Conservation (phyloP, 2,797 vertebrate genomes). For the Agapornis canus region DNA sequence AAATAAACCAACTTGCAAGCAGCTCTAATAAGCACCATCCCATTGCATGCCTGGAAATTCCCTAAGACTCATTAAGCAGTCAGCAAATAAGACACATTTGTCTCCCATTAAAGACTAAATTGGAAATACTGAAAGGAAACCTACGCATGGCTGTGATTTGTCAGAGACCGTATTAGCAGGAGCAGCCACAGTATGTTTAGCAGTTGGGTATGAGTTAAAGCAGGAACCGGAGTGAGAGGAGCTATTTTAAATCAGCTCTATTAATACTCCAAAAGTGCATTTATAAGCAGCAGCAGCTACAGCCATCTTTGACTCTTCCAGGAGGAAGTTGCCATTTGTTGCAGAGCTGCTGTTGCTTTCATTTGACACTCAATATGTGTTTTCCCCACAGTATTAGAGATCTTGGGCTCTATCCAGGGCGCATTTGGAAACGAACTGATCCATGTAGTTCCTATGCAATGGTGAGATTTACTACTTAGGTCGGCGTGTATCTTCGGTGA, state of each 20-base stretch:
- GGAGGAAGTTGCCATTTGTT: conserved; percentile 63
- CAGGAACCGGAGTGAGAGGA: not conserved
- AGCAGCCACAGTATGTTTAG: conserved; percentile 15
- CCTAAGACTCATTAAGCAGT: conserved; percentile 2
- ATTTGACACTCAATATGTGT: conserved; percentile 63
- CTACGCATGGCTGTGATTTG: conserved; percentile 1
- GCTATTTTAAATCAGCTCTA: conserved; percentile 53
- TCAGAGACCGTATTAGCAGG: not conserved
- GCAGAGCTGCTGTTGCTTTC: conserved; percentile 34
- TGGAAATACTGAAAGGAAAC: conserved; percentile 21
- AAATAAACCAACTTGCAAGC: not conserved
- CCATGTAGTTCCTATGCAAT: conserved; percentile 43
- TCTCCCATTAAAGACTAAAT: conserved; percentile 28
- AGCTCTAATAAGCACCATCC: not conserved
- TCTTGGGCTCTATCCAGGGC: conserved; percentile 57
- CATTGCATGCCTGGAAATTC: not conserved
- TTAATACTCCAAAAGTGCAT: conserved; percentile 52
- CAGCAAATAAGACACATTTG: conserved; percentile 16
- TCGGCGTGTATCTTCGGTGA: not conserved
- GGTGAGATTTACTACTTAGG: conserved; percentile 45
- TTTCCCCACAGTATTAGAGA: conserved; percentile 55
- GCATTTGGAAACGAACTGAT: conserved; percentile 55
- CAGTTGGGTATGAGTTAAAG: conserved; percentile 32
- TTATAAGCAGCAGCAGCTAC: conserved; percentile 15
- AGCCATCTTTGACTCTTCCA: conserved; percentile 38